Conservation (phyloP, 2,113 vertebrate species). For the Tetrao urogallus region DNA sequence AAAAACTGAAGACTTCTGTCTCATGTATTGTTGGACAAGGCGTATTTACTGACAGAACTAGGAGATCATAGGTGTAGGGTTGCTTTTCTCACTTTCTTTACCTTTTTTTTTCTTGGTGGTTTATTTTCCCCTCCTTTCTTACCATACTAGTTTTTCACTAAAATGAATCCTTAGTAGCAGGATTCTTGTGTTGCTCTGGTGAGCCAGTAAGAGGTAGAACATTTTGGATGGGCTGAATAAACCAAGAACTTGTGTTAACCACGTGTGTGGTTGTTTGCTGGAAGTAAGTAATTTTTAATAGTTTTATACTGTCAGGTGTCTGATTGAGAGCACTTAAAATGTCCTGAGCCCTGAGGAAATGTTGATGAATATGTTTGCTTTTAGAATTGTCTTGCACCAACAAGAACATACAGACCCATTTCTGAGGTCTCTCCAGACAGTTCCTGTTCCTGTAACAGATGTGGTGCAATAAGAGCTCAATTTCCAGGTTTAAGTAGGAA, state of each 20-base stretch:
- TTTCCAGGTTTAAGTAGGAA: not conserved
- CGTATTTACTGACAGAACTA: not conserved
- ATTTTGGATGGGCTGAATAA: not conserved
- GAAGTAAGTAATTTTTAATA: not conserved
- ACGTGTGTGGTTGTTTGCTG: not conserved
- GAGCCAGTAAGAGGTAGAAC: not conserved
- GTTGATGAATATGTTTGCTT: not conserved
- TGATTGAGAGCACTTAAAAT: not conserved
- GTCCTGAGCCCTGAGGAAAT: not conserved
- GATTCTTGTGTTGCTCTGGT: fast-evolving
- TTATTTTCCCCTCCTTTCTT: not conserved
- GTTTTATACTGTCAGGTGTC: not conserved
- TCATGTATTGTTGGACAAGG: not conserved
- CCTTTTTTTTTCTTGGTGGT: not conserved
- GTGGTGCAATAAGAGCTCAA: not conserved
- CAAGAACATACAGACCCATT: not conserved
- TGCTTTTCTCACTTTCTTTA: not conserved
- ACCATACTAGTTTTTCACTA: not conserved
- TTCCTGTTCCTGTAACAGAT: not conserved
- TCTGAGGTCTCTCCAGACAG: not conserved
- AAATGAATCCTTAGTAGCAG: not conserved
- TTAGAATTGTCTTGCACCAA: not conserved
- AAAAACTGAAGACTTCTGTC: not conserved
- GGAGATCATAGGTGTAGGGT: not conserved
- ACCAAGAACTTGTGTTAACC: not conserved